phyloP scores from a whole-genome alignment of 2,888 invertebrate genomes.

The Amaurobius ferox region DNA sequence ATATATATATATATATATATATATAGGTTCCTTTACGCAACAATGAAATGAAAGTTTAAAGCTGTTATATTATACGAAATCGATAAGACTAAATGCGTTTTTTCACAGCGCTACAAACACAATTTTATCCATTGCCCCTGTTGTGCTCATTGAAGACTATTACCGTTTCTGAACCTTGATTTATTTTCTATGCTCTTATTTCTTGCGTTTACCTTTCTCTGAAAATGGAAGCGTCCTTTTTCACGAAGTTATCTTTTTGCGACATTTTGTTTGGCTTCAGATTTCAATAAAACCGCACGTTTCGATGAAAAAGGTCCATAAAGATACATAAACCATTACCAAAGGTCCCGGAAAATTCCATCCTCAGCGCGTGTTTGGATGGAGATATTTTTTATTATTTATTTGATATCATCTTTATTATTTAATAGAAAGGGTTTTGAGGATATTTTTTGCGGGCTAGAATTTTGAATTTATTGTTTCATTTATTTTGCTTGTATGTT shows the following conservation, averaged over 20 bases:
- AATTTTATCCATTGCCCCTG: constrained; percentile 20
- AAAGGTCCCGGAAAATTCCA: constrained; percentile 37
- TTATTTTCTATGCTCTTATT: background rate
- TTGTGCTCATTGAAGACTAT: constrained; percentile 33
- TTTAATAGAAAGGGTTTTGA: constrained; percentile 40
- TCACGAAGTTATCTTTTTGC: constrained; percentile 20
- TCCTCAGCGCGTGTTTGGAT: constrained; percentile 35
- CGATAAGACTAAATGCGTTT: constrained; percentile 35
- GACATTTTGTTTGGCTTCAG: constrained; percentile 64
- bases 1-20: no score
- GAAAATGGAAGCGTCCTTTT: constrained; percentile 63
- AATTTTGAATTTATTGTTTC: constrained; percentile 26
- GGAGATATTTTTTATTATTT: constrained; percentile 47
- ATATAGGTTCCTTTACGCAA: background rate
- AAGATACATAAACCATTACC: constrained; percentile 66
- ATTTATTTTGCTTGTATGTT: background rate
- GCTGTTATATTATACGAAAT: constrained; percentile 41
- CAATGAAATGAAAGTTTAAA: background rate
- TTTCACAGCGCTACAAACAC: background rate
- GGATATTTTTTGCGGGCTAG: background rate
- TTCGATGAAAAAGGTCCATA: constrained; percentile 58
- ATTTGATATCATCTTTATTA: constrained; percentile 48
- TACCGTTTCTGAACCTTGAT: background rate
- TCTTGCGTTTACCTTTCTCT: background rate
- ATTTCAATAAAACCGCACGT: constrained; percentile 68